A percentile compares a stretch with the other conserved stretches of the same genome.
These are phyloP conservation scores for Trissonchulus sp. DNA, from an alignment of 2,888 invertebrate genomes.

Conservation along the genomic window DNA sequence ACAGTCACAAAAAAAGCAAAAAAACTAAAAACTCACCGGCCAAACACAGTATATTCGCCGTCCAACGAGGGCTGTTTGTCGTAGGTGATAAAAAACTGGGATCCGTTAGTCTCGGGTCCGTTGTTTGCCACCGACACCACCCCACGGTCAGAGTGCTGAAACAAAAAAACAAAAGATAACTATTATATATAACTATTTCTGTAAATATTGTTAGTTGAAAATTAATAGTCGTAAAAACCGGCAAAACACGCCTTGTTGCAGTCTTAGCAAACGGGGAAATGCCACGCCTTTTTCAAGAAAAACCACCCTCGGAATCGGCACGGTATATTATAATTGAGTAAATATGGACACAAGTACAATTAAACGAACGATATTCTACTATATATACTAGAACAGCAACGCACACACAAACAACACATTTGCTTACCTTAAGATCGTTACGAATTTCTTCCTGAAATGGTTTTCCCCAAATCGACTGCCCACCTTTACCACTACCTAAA, in stretches of 20 bases:
- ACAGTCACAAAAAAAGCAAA: too few species aligned
- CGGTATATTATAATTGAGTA: background rate
- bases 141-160: constrained; percentile 74
- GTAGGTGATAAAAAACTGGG: constrained; percentile 95
- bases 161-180: constrained; percentile 28
- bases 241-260: too few species aligned
- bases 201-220: too few species aligned
- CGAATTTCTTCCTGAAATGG: constrained; percentile 97
- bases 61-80: constrained; percentile 89
- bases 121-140: constrained; percentile 96
- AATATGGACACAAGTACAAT: too few species aligned
- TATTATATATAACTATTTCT: constrained; percentile 12
- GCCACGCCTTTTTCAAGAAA: too few species aligned
- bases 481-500: constrained; percentile 86
- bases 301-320: background rate
- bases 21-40: too few species aligned
- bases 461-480: constrained; percentile 87
- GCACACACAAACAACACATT: constrained; percentile 29
- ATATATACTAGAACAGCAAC: too few species aligned
- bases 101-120: constrained; percentile 93
- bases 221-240: too few species aligned
- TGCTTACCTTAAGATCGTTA: constrained; percentile 74
- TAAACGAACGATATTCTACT: too few species aligned
- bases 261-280: too few species aligned
- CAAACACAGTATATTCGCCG: constrained; percentile 92